Percentiles rank a stretch among this genome's conserved stretches.
These are phyloP conservation scores for Alethe diademata DNA, from an alignment of 2,113 vertebrate genomes.

Conservation along the genomic window DNA sequence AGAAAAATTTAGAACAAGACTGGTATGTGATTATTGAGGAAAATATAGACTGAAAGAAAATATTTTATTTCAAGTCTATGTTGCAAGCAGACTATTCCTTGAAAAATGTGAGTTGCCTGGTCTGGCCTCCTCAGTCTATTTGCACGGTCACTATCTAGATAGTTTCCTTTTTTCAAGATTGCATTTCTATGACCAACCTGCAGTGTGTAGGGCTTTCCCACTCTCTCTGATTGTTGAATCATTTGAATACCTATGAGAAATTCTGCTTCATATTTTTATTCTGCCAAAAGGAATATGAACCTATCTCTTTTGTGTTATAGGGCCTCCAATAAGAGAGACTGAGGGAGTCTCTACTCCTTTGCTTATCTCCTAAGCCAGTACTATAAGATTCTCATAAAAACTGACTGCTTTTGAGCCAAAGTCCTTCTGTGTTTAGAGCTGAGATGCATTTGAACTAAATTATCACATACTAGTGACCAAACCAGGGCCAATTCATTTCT, in stretches of 20 bases:
- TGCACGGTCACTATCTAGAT: neutral
- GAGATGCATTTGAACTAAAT: neutral
- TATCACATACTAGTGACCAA: neutral
- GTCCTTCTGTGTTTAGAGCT: neutral
- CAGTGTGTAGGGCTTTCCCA: neutral
- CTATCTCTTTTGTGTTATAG: neutral
- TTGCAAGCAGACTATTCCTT: neutral
- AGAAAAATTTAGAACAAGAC: neutral
- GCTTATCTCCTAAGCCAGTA: neutral
- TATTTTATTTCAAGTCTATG: neutral
- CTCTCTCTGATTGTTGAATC: neutral
- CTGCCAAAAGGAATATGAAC: neutral
- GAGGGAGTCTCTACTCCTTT: neutral
- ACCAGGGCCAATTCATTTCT: neutral
- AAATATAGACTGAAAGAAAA: neutral
- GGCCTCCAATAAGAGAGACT: neutral
- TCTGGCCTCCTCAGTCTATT: neutral
- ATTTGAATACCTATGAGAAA: neutral
- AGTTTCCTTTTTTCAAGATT: neutral
- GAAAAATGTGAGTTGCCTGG: neutral
- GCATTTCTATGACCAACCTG: accelerated
- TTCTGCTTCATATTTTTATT: neutral
- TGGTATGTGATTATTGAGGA: neutral
- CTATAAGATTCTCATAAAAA: neutral
- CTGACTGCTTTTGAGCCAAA: neutral